A percentile compares a stretch with the other conserved stretches of the same genome.
Evolutionary conservation across 2,888 invertebrate genomes (phyloP).

Genomic region (Phasia obesa): DNA sequence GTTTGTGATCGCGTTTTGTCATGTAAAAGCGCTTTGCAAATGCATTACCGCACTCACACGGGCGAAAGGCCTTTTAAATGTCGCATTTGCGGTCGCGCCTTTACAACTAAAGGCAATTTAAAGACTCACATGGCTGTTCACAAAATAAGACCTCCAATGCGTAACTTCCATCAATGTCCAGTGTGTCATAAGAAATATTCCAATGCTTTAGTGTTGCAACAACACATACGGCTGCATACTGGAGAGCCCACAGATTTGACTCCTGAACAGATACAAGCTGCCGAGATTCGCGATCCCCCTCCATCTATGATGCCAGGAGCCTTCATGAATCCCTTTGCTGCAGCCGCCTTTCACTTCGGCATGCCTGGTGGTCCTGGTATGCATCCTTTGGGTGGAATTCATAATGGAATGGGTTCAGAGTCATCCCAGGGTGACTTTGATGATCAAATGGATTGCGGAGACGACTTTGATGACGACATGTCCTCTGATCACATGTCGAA

Average conservation of each 20-base stretch:
- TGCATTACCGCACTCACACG: slow-evolving; percentile 90
- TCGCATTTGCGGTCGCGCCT: slow-evolving; percentile 97
- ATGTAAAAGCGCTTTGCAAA: slow-evolving; percentile 98
- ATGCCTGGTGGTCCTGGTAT: slow-evolving; percentile 77
- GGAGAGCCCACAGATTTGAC: slow-evolving; percentile 93
- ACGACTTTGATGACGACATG: slow-evolving; percentile 81
- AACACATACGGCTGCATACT: slow-evolving; percentile 97
- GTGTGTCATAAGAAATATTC: slow-evolving; percentile 99
- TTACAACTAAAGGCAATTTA: slow-evolving; percentile 99
- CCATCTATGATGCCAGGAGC: slow-evolving; percentile 83
- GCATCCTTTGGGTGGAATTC: slow-evolving; percentile 72
- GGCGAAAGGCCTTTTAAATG: slow-evolving; percentile 93
- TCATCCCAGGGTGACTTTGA: slow-evolving; percentile 82
- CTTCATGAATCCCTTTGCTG: slow-evolving; percentile 82
- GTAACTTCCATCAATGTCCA: slow-evolving; percentile 97
- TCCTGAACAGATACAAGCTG: slow-evolving; percentile 93
- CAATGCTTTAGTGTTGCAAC: slow-evolving; percentile 95
- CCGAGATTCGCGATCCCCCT: slow-evolving; percentile 91
- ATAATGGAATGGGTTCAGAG: slow-evolving; percentile 81
- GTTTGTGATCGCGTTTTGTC: slow-evolving; percentile 98
- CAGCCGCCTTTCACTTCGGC: slow-evolving; percentile 81
- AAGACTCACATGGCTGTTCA: slow-evolving; percentile 99
- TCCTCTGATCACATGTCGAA: slow-evolving; percentile 81
- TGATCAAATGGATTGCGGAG: slow-evolving; percentile 82
- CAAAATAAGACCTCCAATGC: slow-evolving; percentile 95